Evolutionary conservation across 2,797 vertebrate genomes (phyloP), one percentile per base, ranked within the genome.

Genomic region (Enteromius argenteus): DNA sequence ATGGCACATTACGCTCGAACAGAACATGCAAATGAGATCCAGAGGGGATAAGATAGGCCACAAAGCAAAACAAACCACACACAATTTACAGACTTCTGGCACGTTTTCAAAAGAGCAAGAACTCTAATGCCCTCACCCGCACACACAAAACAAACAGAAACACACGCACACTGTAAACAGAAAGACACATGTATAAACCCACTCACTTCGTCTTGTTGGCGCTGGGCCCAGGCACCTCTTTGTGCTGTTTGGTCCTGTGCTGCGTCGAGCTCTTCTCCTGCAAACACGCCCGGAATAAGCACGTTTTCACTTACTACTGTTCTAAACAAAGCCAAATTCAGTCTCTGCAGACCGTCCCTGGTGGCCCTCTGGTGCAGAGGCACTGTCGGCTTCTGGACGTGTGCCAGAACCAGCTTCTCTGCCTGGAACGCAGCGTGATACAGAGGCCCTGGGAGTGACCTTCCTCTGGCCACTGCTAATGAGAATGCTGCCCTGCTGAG

Each of bases 191-290:
- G 75, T 67, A 67, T 32, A 60, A 74, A 17, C 64, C 19, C 80
- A 86, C 87, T 94, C 92, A 96, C 95, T 94, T 96, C 0, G 95
- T 92, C 90, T 92, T 95, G 87, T 88, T 90, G 90, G 90, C 85
- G 86, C 94, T 96, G 66, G 92, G 86, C 84, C 92, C 85, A 51
- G 92, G 84, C 21, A 90, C 90, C 85, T 96, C 95, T 90, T 94
- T 95, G 90, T 95, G 94, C 86, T 81, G 91, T 90, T 93, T 95
- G 75, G 93, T 92, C 81, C 92, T 92, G 89, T 94, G 94, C 90
- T 96, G 96, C 87, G 93, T 93, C 90, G 95, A 96, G 94, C 96
- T 99, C 95, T 98, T 99, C 95, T 99, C 98, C 98, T 99, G 93
- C 76, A 87, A 95, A 96, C 77, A 95, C 79, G 89, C 71, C 49